Evolutionary conservation across 1,140 invertebrate species (phyloP).

Genomic region (Ceratina australensis): DNA sequence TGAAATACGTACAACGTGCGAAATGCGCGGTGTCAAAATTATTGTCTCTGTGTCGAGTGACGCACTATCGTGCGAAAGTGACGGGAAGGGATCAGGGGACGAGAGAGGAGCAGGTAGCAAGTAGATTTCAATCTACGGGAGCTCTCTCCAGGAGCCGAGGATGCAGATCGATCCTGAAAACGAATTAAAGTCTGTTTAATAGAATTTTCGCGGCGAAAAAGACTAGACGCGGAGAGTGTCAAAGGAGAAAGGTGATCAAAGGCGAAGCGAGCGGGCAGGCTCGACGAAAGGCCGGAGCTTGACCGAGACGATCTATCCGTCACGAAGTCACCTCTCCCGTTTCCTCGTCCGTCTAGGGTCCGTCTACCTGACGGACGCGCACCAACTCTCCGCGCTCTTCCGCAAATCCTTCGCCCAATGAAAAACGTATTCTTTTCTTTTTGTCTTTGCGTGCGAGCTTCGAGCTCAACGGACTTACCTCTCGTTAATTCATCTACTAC

Average conservation of each 20-base stretch:
- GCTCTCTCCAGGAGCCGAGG: slow-evolving; percentile 22
- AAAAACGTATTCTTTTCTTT: too few species aligned
- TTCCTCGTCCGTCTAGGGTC: slow-evolving; percentile 28
- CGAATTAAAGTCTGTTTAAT: slow-evolving; percentile 51
- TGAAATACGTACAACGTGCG: too few species aligned
- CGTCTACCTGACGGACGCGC: slow-evolving; percentile 17
- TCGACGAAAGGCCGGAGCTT: slow-evolving; percentile 37
- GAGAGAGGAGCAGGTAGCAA: not conserved
- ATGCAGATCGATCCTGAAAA: slow-evolving; percentile 42
- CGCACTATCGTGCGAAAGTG: not conserved
- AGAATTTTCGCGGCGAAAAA: slow-evolving; percentile 16
- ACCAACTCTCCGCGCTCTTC: slow-evolving; percentile 22
- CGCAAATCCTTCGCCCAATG: slow-evolving; percentile 52
- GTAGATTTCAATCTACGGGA: slow-evolving; percentile 22
- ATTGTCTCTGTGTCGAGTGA: not conserved
- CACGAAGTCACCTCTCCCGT: slow-evolving; percentile 13
- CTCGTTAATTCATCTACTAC: slow-evolving; percentile 61
- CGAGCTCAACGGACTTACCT: slow-evolving; percentile 70
- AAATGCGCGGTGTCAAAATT: too few species aligned
- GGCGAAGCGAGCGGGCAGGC: slow-evolving; percentile 29
- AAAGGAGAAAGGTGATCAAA: slow-evolving; percentile 28
- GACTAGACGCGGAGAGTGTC: slow-evolving; percentile 1
- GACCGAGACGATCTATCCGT: slow-evolving; percentile 47
- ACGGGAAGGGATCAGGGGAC: not conserved
- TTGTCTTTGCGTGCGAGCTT: slow-evolving; percentile 23